Conservation (phyloP, 2,797 vertebrate genomes). For the Sylvilagus floridanus region DNA sequence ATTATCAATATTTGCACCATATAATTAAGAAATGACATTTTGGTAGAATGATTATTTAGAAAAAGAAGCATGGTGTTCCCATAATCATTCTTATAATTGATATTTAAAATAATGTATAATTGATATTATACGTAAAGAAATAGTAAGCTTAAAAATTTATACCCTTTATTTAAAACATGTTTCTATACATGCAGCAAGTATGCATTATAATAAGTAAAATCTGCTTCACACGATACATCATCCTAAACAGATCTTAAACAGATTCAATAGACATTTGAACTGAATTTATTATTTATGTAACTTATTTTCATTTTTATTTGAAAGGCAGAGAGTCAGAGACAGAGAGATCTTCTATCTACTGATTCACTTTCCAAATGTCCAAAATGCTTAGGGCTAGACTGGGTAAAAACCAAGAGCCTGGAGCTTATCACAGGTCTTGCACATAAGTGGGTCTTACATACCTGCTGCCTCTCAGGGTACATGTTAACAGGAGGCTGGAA, state of each 20-base stretch:
- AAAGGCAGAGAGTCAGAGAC: too few relatives aligned
- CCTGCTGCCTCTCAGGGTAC: too few relatives aligned
- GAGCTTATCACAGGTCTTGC: too few relatives aligned
- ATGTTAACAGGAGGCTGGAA: too few relatives aligned
- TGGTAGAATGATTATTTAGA: constrained; percentile 43
- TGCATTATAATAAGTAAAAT: not conserved
- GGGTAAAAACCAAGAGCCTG: too few relatives aligned
- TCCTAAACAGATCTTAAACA: constrained; percentile 41
- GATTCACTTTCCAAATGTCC: too few relatives aligned
- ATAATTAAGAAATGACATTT: constrained; percentile 51
- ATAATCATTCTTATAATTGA: constrained; percentile 30
- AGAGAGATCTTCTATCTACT: too few relatives aligned
- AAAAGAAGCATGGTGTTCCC: constrained; percentile 30
- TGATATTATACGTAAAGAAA: not conserved
- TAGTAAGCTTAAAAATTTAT: not conserved
- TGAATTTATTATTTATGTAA: constrained; percentile 28
- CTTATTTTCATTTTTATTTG: too few relatives aligned
- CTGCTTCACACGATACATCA: not conserved
- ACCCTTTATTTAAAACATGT: constrained; percentile 43
- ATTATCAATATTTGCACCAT: constrained; percentile 29
- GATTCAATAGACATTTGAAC: not conserved
- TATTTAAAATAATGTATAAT: not conserved
- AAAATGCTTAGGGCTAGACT: too few relatives aligned
- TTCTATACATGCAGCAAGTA: constrained; percentile 37
- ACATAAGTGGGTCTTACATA: too few relatives aligned